Percentiles rank a stretch among this genome's conserved stretches.
Conservation (phyloP, 2,113 vertebrate genomes). For the Entosphenus tridentatus region DNA sequence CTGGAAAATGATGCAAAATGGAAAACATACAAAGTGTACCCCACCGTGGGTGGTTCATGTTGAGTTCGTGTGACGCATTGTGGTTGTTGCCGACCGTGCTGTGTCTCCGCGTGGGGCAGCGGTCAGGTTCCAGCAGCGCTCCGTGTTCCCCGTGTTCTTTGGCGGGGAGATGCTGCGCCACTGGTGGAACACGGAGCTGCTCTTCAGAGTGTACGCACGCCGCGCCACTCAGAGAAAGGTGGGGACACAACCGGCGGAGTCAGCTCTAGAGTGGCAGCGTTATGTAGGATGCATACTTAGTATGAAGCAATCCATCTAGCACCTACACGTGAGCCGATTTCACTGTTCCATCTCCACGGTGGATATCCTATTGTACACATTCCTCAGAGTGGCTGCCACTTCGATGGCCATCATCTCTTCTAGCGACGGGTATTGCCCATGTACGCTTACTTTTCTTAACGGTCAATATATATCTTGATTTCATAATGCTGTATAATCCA, state of each 20-base stretch:
- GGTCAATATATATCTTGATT: too few species aligned
- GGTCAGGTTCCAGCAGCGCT: conserved; percentile 50
- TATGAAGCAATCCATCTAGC: not conserved
- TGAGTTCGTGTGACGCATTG: not conserved
- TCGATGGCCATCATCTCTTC: not conserved
- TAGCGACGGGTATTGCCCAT: not conserved
- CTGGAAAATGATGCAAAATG: too few species aligned
- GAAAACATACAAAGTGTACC: too few species aligned
- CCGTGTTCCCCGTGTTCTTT: conserved; percentile 45
- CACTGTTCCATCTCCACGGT: not conserved
- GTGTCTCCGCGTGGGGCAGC: conserved; percentile 19
- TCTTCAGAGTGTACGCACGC: conserved; percentile 47
- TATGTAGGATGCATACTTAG: not conserved
- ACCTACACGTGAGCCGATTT: not conserved
- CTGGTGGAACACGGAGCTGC: conserved; percentile 47
- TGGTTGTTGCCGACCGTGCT: not conserved
- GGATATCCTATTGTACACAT: not conserved
- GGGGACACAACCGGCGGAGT: conserved; percentile 11
- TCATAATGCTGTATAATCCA: too few species aligned
- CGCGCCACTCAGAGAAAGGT: conserved; percentile 56
- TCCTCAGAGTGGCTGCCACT: not conserved
- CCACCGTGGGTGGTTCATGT: not conserved
- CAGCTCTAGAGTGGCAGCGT: not conserved
- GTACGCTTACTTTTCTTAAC: too few species aligned
- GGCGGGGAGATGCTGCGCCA: conserved; percentile 25